Conservation (phyloP, 2,797 vertebrate genomes). For the Natrix natrix region DNA sequence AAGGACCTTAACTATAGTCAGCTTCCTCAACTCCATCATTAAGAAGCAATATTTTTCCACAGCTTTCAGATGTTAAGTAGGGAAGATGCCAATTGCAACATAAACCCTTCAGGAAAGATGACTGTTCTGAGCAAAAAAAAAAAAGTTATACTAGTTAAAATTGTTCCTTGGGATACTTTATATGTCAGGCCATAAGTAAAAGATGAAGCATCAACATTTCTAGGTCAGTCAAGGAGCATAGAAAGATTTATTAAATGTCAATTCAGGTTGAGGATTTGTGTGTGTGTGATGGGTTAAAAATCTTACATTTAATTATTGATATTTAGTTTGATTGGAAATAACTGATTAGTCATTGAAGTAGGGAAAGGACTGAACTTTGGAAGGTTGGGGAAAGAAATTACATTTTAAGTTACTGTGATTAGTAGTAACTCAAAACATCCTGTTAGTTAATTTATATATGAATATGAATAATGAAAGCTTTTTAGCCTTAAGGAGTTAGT, state of each 20-base stretch:
- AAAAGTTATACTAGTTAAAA: background rate
- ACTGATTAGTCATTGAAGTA: background rate
- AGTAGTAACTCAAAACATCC: background rate
- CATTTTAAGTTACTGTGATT: background rate
- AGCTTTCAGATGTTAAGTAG: background rate
- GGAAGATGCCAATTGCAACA: background rate
- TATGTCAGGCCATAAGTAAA: background rate
- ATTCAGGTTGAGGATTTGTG: background rate
- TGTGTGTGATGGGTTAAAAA: background rate
- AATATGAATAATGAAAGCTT: background rate
- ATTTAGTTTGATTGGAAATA: background rate
- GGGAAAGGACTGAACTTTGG: background rate
- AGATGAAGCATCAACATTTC: background rate
- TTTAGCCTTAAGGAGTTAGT: background rate
- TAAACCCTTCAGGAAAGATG: background rate
- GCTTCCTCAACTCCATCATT: background rate
- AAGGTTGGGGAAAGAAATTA: background rate
- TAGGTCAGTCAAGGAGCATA: background rate
- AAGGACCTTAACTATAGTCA: background rate
- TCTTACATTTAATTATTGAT: background rate
- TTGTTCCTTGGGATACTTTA: background rate
- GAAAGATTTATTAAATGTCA: background rate
- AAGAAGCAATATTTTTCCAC: background rate
- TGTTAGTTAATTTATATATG: background rate
- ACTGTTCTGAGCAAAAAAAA: background rate